Base-by-base conservation (phyloP, 2,888 invertebrate species). In the Phasia obesa region DNA sequence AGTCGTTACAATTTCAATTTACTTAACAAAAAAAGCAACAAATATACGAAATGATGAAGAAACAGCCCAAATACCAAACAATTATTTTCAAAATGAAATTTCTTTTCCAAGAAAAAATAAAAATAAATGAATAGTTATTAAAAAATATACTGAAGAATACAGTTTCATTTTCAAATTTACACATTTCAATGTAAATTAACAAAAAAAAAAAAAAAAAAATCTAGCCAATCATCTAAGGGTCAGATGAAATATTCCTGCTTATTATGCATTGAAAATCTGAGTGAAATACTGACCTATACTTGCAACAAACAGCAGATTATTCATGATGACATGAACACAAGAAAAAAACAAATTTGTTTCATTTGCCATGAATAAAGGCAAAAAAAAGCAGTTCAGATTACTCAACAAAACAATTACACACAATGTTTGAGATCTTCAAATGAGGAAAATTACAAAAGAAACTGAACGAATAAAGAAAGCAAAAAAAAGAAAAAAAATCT, bases 271-370 rank as follows among this genome's bases (percentile, higher is more conserved):
- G 13, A 71, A 71, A 67, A 27, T 57, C 38, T 79, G 59, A 65
- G 65, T 79, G 59, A 75, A 76, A 76, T 38, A 70, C 76, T 81
- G 81, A 81, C 81, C 81, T 81, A 80, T 44, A 80, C 75, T 80
- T 77, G 42, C 57, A 44, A 44, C 57, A 70, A 78, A 51, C 57
- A 70, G 25, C 15, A 69, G 80, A 65, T 35, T 44, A 73, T 62
- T 71, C 65, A 79, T 60, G 71, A 73, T 74, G 80, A 69, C 60
- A 74, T 44, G 31, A 47, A 78, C 31, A 76, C 21, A 53, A 27
- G 60, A 60, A 67, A 47, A 60, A 53, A 42, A 44, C 47, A 17
- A 17, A 4, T 21, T 51, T 27, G 42, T 27, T 62, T 74, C 53
- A 9, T 69, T 53, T n/a, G n/a, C n/a, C 21, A 59, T 51, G 23